These are phyloP conservation scores for Colistium nudipinnis DNA, from an alignment of 2,113 vertebrate species.

Conservation along the genomic window DNA sequence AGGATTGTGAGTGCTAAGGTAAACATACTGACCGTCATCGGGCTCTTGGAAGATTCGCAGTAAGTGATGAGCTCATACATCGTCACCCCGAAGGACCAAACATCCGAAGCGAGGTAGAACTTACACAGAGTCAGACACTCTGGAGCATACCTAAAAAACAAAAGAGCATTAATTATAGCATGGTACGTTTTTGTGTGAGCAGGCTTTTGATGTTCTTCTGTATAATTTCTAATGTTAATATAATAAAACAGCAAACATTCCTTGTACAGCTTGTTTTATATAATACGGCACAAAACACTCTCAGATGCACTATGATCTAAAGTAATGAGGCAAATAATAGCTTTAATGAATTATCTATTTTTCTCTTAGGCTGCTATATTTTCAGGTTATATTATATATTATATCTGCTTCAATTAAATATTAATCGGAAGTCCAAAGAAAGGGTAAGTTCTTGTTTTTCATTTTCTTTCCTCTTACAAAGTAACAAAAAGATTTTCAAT, in stretches of 20 bases:
- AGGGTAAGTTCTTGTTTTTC: background rate
- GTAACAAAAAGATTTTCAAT: background rate
- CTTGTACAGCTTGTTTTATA: too few species aligned
- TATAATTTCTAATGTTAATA: too few species aligned
- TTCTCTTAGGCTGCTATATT: too few species aligned
- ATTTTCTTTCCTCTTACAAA: background rate
- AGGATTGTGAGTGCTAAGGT: background rate
- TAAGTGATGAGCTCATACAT: constrained; percentile 95
- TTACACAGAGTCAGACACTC: constrained; percentile 94
- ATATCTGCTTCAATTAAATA: too few species aligned
- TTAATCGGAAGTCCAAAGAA: too few species aligned
- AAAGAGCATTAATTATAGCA: background rate
- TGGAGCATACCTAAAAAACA: constrained; percentile 89
- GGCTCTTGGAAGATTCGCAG: constrained; percentile 88
- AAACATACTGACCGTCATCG: constrained; percentile 87
- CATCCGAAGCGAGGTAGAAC: constrained; percentile 94
- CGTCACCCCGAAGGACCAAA: constrained; percentile 97
- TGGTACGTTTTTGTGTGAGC: background rate
- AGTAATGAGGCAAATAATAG: too few species aligned
- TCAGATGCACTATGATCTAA: background rate
- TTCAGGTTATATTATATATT: too few species aligned
- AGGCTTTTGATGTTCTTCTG: too few species aligned
- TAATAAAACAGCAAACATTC: too few species aligned
- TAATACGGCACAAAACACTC: background rate
- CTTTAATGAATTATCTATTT: too few species aligned